phyloP scores from a whole-genome alignment of 1,140 invertebrate species.

The Pseudomyrmex gracilis region DNA sequence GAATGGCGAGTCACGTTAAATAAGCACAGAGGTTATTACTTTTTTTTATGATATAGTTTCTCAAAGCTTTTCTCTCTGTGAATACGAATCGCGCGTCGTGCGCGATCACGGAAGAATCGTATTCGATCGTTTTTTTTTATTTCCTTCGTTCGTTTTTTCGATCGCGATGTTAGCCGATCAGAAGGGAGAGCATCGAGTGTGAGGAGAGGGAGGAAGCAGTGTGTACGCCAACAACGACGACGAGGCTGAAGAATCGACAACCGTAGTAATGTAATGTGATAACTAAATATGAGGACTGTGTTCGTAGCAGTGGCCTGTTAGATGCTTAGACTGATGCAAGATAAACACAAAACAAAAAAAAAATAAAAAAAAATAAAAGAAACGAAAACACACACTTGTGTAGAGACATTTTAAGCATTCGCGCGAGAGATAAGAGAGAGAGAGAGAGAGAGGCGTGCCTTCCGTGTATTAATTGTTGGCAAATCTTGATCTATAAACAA shows the following conservation, averaged over 20 bases:
- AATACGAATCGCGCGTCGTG: slow-evolving; percentile 29
- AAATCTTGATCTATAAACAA: slow-evolving; percentile 80
- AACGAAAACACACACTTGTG: slow-evolving; percentile 50
- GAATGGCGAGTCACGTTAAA: slow-evolving; percentile 15
- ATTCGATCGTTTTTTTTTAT: slow-evolving; percentile 62
- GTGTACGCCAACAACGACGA: slow-evolving; percentile 55
- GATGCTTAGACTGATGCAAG: slow-evolving; percentile 80
- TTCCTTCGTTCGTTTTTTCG: slow-evolving; percentile 40
- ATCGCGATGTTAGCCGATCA: slow-evolving; percentile 39
- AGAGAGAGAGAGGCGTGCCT: slow-evolving; percentile 84
- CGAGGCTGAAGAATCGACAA: slow-evolving; percentile 56
- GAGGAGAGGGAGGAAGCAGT: background rate
- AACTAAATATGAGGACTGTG: slow-evolving; percentile 81
- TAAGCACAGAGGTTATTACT: slow-evolving; percentile 27
- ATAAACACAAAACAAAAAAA: slow-evolving; percentile 64
- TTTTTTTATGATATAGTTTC: slow-evolving; percentile 41
- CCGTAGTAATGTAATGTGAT: slow-evolving; percentile 81
- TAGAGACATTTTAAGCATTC: slow-evolving; percentile 77
- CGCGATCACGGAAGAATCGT: slow-evolving; percentile 3
- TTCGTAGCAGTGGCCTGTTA: slow-evolving; percentile 85
- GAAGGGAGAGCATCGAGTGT: slow-evolving; percentile 6
- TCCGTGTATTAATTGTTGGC: slow-evolving; percentile 85
- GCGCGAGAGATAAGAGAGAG: slow-evolving; percentile 79
- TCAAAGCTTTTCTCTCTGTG: slow-evolving; percentile 49
- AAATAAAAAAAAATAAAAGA: too few species aligned